Percentiles rank a stretch among this genome's conserved stretches.
phyloP scores from a whole-genome alignment of 2,113 vertebrate genomes.

The Lasiurus cinereus region DNA sequence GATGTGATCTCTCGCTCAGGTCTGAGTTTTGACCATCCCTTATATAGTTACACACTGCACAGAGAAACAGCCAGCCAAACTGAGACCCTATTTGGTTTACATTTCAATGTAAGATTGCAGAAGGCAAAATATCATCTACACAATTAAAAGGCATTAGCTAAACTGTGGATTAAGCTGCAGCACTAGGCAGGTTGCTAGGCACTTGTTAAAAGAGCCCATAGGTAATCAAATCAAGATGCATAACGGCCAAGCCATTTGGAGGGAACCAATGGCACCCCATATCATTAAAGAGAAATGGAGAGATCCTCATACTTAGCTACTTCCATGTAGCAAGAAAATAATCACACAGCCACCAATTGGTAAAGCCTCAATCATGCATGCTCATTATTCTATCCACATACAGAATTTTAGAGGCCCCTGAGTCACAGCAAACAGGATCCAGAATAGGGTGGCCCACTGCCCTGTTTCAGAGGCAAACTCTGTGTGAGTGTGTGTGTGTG shows the following conservation, averaged over 20 bases:
- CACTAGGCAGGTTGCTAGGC: conserved; percentile 79
- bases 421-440: neutral
- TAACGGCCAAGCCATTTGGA: neutral
- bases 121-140: conserved; percentile 83
- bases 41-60: conserved; percentile 17
- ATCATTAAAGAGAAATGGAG: neutral
- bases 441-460: neutral
- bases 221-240: neutral
- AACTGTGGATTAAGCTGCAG: conserved; percentile 76
- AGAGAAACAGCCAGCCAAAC: conserved; percentile 6
- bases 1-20: conserved; percentile 10
- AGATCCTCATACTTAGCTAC: neutral
- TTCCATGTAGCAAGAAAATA: neutral
- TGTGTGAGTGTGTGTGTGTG: neutral
- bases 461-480: neutral
- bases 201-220: conserved; percentile 74
- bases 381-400: fast-evolving
- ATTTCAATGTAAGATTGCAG: conserved; percentile 60
- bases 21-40: conserved; percentile 1
- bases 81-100: conserved; percentile 22
- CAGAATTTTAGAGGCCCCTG: neutral
- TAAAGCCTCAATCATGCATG: neutral
- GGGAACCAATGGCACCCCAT: neutral
- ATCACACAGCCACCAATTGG: fast-evolving
- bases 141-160: conserved; percentile 84